phyloP scores from a whole-genome alignment of 2,888 invertebrate species.

The Drosophila infuscata region DNA sequence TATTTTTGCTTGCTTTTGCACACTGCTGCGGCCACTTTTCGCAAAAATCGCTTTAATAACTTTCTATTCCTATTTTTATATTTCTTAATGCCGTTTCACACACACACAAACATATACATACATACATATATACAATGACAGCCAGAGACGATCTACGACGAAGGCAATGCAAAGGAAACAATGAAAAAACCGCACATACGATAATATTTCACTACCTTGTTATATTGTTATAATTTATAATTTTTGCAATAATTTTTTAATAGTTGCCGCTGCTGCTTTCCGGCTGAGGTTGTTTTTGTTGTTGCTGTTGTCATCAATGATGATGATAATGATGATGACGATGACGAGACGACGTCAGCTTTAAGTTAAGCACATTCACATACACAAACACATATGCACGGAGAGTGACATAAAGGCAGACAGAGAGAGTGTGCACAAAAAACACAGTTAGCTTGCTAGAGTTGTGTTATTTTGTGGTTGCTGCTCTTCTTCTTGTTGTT shows the following conservation, averaged over 20 bases:
- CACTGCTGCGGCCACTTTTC: conserved; percentile 42
- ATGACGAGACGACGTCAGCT: conserved; percentile 61
- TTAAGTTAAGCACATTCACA: conserved; percentile 61
- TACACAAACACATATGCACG: conserved; percentile 35
- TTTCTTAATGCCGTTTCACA: conserved; percentile 53
- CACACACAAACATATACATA: conserved; percentile 10
- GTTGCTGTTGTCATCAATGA: conserved; percentile 27
- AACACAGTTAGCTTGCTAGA: conserved; percentile 47
- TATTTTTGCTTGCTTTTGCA: conserved; percentile 45
- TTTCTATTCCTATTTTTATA: conserved; percentile 81
- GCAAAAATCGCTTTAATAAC: conserved; percentile 75
- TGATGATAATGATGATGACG: conserved; percentile 32
- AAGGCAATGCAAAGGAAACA: conserved; percentile 44
- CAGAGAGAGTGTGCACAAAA: conserved; percentile 46
- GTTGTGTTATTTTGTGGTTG: conserved; percentile 36
- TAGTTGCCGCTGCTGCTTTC: conserved; percentile 21
- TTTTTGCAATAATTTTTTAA: conserved; percentile 49
- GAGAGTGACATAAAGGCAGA: conserved; percentile 33
- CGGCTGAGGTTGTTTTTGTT: conserved; percentile 5
- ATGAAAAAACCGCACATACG: conserved; percentile 58
- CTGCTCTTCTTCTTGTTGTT: conserved; percentile 20
- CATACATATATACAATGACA: conserved; percentile 27
- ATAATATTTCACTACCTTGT: conserved; percentile 66
- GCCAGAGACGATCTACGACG: conserved; percentile 34
- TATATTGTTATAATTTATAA: conserved; percentile 50